A percentile compares a stretch with the other conserved stretches of the same genome.
Conservation (phyloP, 2,113 vertebrate genomes). For the Ascaphus truei region DNA sequence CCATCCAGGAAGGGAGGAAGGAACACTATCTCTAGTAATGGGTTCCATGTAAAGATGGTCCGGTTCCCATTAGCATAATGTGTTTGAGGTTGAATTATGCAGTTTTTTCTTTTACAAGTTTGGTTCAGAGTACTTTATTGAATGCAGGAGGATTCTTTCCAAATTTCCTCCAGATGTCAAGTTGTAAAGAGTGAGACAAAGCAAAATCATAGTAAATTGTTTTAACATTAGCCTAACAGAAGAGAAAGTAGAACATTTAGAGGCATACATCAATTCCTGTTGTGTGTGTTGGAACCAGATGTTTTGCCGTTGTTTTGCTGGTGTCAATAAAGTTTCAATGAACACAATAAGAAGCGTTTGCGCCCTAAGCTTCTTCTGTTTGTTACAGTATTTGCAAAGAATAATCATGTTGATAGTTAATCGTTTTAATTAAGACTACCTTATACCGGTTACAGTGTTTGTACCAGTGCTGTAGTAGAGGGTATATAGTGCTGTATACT, state of each 20-base stretch:
- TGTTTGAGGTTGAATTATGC: constrained; percentile 16
- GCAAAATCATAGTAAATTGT: constrained; percentile 2
- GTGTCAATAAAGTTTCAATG: too few relatives aligned
- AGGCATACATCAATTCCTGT: not conserved
- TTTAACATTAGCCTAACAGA: constrained; percentile 5
- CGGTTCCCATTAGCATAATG: constrained; percentile 39
- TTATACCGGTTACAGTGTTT: too few relatives aligned
- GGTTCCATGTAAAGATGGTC: constrained; percentile 41
- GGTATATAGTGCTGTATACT: too few relatives aligned
- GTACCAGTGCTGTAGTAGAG: too few relatives aligned
- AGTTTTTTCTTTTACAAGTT: not conserved
- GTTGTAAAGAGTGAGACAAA: not conserved
- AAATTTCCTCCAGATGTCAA: constrained; percentile 25
- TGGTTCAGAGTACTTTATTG: not conserved
- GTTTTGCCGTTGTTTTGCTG: not conserved
- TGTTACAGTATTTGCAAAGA: too few relatives aligned
- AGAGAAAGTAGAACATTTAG: not conserved
- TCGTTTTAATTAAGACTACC: too few relatives aligned
- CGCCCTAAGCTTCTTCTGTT: too few relatives aligned
- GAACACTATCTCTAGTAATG: constrained; percentile 33
- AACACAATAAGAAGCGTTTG: too few relatives aligned
- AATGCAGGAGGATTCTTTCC: not conserved
- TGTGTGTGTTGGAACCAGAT: not conserved
- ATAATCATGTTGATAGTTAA: too few relatives aligned
- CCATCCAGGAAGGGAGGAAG: not conserved